phyloP scores from a whole-genome alignment of 1,140 invertebrate genomes.

The Gryon sp. region DNA sequence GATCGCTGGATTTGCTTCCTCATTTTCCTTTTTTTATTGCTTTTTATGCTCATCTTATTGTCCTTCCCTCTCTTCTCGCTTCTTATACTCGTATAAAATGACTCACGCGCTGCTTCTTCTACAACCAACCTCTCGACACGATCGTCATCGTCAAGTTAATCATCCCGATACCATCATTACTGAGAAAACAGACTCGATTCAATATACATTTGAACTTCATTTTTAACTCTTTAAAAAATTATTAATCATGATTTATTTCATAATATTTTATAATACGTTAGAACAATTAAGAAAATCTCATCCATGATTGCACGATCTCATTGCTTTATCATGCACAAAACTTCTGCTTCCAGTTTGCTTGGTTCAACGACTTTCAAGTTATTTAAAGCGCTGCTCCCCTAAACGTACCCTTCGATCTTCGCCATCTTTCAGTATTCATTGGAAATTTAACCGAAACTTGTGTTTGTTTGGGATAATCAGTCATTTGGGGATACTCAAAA shows the following conservation, averaged over 20 bases:
- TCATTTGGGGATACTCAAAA: no score
- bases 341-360: constrained; percentile 53
- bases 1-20: constrained; percentile 34
- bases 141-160: constrained; percentile 32
- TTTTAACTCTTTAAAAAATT: no score
- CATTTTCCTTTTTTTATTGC: constrained; percentile 52
- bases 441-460: constrained; percentile 5
- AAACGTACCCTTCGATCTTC: constrained; percentile 57
- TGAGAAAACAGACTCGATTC: no score
- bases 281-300: constrained; percentile 55
- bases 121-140: neutral
- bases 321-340: constrained; percentile 14
- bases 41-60: constrained; percentile 57
- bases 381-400: constrained; percentile 65
- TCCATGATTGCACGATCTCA: constrained; percentile 27
- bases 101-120: constrained; percentile 34
- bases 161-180: constrained; percentile 32
- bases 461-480: constrained; percentile 29
- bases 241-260: no score
- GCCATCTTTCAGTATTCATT: constrained; percentile 42
- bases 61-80: constrained; percentile 42
- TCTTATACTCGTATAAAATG: constrained; percentile 41
- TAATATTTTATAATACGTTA: no score
- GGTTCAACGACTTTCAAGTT: constrained; percentile 69
- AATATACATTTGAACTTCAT: no score